Evolutionary conservation across 2,888 invertebrate species (phyloP).

Genomic region (Antheraea yamamai): DNA sequence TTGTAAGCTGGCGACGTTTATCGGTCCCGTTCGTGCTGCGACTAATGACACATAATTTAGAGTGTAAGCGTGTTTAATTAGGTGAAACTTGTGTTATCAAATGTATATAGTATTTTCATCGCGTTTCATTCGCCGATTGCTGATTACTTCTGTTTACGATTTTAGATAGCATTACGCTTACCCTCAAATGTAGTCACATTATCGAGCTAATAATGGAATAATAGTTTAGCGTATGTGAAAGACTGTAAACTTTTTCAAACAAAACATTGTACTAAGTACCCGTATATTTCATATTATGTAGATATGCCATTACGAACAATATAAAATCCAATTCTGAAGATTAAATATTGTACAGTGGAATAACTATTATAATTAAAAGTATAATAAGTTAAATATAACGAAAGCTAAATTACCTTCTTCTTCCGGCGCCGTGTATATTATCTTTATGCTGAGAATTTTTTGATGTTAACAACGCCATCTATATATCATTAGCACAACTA

Average conservation of each 20-base stretch:
- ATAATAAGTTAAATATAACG: background rate
- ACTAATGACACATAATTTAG: conserved; percentile 27
- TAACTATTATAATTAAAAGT: no score
- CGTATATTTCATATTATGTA: background rate
- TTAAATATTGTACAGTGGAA: no score
- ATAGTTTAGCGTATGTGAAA: background rate
- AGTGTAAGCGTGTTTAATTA: conserved; percentile 30
- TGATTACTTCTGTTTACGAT: background rate
- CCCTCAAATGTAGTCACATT: no score
- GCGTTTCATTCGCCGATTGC: background rate
- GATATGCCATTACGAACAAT: background rate
- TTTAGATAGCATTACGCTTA: no score
- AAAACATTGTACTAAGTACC: background rate
- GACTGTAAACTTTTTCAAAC: background rate
- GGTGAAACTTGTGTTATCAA: conserved; percentile 7
- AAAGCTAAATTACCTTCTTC: no score
- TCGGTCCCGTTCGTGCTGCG: conserved; percentile 23
- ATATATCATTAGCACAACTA: conserved; percentile 32
- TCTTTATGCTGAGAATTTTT: background rate
- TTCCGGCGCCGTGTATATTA: background rate
- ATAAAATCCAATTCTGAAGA: conserved; percentile 29
- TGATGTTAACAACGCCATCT: conserved; percentile 42
- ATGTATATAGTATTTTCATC: background rate
- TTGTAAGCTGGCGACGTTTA: conserved; percentile 29
- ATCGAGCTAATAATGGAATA: no score